phyloP scores from a whole-genome alignment of 2,888 invertebrate species.

The Odiellus spinosus region DNA sequence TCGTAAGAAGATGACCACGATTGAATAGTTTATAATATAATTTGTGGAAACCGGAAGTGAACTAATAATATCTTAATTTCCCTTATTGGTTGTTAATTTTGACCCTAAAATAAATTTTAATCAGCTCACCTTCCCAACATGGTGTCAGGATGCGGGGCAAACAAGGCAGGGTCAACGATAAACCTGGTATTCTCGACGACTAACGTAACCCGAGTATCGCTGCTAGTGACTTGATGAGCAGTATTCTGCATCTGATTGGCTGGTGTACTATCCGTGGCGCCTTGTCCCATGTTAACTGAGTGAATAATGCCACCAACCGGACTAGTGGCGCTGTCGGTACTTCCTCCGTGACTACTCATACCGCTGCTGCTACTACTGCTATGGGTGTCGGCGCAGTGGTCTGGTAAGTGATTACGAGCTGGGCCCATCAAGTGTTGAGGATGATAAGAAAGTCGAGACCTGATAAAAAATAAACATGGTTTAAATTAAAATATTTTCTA shows the following conservation, averaged over 20 bases:
- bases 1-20: too few relatives aligned
- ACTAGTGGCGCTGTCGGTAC: background rate
- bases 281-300: background rate
- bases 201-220: constrained; percentile 47
- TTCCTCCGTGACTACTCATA: background rate
- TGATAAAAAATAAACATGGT: background rate
- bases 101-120: too few relatives aligned
- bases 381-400: constrained; percentile 3
- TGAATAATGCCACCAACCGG: background rate
- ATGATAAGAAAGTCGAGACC: constrained; percentile 4
- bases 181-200: constrained; percentile 94
- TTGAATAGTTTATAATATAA: too few relatives aligned
- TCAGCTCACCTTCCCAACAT: constrained; percentile 67
- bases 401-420: constrained; percentile 7
- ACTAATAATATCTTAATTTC: too few relatives aligned
- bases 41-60: too few relatives aligned
- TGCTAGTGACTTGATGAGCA: constrained; percentile 3
- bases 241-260: background rate
- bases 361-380: constrained; percentile 3
- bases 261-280: background rate
- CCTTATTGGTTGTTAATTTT: too few relatives aligned
- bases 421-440: constrained; percentile 1
- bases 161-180: constrained; percentile 78
- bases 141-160: constrained; percentile 90
- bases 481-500: background rate